These are phyloP conservation scores for Drosophila subpulchrella DNA, from an alignment of 1,140 invertebrate species.

Conservation along the genomic window DNA sequence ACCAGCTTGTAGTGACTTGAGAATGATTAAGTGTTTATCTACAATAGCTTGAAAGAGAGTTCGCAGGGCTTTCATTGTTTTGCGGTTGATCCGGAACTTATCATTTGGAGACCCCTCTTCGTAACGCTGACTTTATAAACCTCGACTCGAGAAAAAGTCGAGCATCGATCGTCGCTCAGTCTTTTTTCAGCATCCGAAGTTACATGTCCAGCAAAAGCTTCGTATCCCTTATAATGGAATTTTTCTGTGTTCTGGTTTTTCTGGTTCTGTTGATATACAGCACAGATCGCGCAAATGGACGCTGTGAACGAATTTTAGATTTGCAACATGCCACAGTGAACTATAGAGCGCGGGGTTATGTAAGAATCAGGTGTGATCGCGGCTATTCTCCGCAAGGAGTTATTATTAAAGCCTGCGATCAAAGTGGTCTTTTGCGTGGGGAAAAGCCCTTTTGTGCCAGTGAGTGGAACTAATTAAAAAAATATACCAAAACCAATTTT, in stretches of 20 bases:
- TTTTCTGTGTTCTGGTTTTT: not conserved
- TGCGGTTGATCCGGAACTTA: not conserved
- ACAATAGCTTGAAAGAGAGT: not conserved
- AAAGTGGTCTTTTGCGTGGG: slow-evolving; percentile 26
- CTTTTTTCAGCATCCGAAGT: not conserved
- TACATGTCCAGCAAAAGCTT: not conserved
- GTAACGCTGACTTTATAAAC: slow-evolving; percentile 5
- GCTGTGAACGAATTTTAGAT: slow-evolving; percentile 11
- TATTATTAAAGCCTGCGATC: not conserved
- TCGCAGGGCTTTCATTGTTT: not conserved
- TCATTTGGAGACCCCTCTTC: not conserved
- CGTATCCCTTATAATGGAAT: slow-evolving; percentile 7
- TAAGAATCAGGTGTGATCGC: slow-evolving; percentile 36
- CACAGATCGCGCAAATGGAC: not conserved
- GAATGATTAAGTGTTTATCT: slow-evolving; percentile 3
- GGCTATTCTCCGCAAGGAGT: slow-evolving; percentile 28
- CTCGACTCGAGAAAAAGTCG: not conserved
- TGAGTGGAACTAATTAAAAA: slow-evolving; percentile 30
- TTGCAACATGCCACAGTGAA: slow-evolving; percentile 14
- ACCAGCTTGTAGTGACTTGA: too few relatives aligned
- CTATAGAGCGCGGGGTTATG: not conserved
- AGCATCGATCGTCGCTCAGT: slow-evolving; percentile 10
- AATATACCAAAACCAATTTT: too few relatives aligned
- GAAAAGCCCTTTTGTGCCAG: slow-evolving; percentile 60
- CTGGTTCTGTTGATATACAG: not conserved